Conservation (phyloP, 1,140 invertebrate species). For the Caenorhabditis tropicalis region DNA sequence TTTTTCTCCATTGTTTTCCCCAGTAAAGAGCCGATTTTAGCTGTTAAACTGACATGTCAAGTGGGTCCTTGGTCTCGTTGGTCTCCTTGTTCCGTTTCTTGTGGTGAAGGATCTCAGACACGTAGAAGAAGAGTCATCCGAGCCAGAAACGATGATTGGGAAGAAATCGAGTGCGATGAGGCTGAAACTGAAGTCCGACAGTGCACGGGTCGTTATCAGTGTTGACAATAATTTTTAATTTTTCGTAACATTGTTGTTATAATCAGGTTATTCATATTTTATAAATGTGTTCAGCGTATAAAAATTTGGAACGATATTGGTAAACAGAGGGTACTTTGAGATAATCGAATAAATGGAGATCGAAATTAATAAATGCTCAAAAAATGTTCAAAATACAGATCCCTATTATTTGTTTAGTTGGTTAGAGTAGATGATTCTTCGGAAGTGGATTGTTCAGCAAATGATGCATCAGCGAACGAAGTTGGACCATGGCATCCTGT, state of each 20-base stretch:
- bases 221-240: background rate
- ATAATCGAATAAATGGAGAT: constrained; percentile 2
- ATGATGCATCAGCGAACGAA: background rate
- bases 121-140: constrained; percentile 41
- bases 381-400: background rate
- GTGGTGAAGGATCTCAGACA: constrained; percentile 57
- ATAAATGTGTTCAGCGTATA: background rate
- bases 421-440: background rate
- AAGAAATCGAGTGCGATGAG: constrained; percentile 42
- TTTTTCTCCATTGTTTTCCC: background rate
- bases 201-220: constrained; percentile 42
- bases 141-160: constrained; percentile 42
- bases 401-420: background rate
- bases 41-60: constrained; percentile 58
- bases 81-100: constrained; percentile 65
- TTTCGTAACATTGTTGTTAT: background rate
- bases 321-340: background rate
- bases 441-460: background rate
- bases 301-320: background rate
- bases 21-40: background rate
- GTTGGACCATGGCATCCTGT: background rate
- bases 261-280: background rate
- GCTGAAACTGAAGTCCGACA: constrained; percentile 43
- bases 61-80: constrained; percentile 67
- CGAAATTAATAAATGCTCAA: constrained; percentile 17